Base-by-base conservation (phyloP, 2,888 invertebrate species). In the Drosophila affinis region DNA sequence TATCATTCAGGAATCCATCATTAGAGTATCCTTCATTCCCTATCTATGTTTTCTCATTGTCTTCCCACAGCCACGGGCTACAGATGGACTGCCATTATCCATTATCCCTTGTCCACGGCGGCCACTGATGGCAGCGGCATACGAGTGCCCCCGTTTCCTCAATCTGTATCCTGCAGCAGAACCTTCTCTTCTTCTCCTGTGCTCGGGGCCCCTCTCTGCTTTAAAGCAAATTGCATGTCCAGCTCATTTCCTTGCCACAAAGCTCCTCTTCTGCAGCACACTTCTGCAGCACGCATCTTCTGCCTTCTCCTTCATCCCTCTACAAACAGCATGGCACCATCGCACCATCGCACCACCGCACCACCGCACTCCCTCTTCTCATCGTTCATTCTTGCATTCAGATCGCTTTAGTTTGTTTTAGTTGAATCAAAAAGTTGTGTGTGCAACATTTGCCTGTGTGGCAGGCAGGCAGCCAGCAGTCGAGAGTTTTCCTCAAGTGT, bases 401-500 rank as follows among this genome's bases (percentile, higher is more conserved):
- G 34, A 24, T 44, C 57, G 14, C 80, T 79, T 79, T 75, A 78
- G 76, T 83, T 78, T 68, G 80, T 83, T 75, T 83, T 80, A 80
- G 72, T 78, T 79, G 82, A 82, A 39, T 39, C 39, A 73, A 70
- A 85, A 76, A 73, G 65, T 78, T 55, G 71, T 47, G 79, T 79
- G 67, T 78, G 81, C 81, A 78, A 80, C 78, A 80, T 79, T 45
- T 46, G 77, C 79, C 12, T 34, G 34, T 34, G 34, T 34, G 34
- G 34, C 34, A 12, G 34, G 73, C 68, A 55, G 52, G 29, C 24
- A 34, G 29, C 48, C 14, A 39, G 68, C 3, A 24, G 45, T 62
- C 60, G 62, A n/a, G 70, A 75, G 79, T 88, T 83, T 72, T 84
- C 51, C 75, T 75, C 69, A 83, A 83, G 88, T 83, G 81, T 87